These are phyloP conservation scores for Rhipidura dahli DNA, from an alignment of 2,113 vertebrate genomes.

Conservation along the genomic window DNA sequence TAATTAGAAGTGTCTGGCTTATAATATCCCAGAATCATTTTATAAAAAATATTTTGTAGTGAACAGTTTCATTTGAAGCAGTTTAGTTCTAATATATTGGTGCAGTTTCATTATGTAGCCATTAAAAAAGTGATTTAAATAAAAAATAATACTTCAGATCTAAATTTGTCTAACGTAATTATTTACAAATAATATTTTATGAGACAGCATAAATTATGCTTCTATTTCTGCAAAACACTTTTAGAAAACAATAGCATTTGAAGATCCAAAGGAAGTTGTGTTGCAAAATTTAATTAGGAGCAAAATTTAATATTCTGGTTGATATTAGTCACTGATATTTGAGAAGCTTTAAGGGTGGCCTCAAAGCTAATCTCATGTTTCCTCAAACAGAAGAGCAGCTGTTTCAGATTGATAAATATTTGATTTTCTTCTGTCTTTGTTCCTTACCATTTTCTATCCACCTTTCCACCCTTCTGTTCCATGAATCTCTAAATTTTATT, in stretches of 20 bases:
- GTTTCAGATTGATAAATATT: background rate
- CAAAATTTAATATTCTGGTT: background rate
- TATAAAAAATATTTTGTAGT: background rate
- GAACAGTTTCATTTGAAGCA: background rate
- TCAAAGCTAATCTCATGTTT: background rate
- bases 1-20: background rate
- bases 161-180: background rate
- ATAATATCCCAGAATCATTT: background rate
- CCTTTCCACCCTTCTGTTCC: background rate
- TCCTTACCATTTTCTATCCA: background rate
- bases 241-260: fast-evolving
- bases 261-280: background rate
- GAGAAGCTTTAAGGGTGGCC: background rate
- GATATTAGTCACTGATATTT: background rate
- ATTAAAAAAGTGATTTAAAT: background rate
- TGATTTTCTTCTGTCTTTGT: background rate
- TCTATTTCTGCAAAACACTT: background rate
- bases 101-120: background rate
- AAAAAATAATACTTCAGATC: background rate
- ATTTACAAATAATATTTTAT: background rate
- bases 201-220: background rate
- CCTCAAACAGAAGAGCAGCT: background rate
- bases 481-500: background rate
- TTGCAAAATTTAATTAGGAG: background rate
- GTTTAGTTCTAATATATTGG: background rate